phyloP scores from a whole-genome alignment of 2,888 invertebrate genomes.

The Polyommatus iphigenia region DNA sequence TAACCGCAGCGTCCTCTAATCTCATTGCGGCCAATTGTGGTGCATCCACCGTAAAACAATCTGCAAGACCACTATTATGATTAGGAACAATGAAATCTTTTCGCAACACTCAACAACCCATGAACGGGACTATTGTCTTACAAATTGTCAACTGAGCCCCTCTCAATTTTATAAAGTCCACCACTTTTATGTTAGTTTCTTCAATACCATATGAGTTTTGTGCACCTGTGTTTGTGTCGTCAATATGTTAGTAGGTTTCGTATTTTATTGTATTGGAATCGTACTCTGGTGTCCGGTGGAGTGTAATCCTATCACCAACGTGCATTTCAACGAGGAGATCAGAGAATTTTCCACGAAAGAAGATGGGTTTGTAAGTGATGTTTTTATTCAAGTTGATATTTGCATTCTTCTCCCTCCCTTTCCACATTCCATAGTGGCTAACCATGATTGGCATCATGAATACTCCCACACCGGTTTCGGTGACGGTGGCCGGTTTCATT shows the following conservation, averaged over 20 bases:
- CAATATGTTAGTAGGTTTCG: conserved; percentile 6
- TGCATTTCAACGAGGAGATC: conserved; percentile 60
- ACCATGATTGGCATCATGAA: too few species aligned
- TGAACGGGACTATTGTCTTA: conserved; percentile 70
- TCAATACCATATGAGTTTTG: conserved; percentile 47
- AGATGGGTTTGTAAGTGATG: conserved; percentile 55
- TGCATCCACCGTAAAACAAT: conserved; percentile 64
- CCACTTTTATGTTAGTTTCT: conserved; percentile 46
- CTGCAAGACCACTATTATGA: conserved; percentile 62
- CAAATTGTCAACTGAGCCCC: conserved; percentile 69
- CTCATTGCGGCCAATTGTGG: conserved; percentile 52
- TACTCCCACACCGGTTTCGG: too few species aligned
- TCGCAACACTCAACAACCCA: conserved; percentile 72
- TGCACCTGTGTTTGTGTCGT: conserved; percentile 41
- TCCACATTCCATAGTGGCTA: neutral
- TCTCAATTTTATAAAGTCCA: conserved; percentile 67
- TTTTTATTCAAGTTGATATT: neutral
- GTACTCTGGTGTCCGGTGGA: conserved; percentile 30
- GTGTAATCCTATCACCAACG: conserved; percentile 49
- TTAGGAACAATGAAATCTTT: conserved; percentile 67
- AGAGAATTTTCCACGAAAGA: conserved; percentile 57
- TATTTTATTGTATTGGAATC: conserved; percentile 30
- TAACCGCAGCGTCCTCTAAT: conserved; percentile 32
- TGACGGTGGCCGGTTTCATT: too few species aligned
- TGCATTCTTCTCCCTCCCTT: too few species aligned